Evolutionary conservation across 2,113 vertebrate species (phyloP).

Genomic region (Nettapus auritus): DNA sequence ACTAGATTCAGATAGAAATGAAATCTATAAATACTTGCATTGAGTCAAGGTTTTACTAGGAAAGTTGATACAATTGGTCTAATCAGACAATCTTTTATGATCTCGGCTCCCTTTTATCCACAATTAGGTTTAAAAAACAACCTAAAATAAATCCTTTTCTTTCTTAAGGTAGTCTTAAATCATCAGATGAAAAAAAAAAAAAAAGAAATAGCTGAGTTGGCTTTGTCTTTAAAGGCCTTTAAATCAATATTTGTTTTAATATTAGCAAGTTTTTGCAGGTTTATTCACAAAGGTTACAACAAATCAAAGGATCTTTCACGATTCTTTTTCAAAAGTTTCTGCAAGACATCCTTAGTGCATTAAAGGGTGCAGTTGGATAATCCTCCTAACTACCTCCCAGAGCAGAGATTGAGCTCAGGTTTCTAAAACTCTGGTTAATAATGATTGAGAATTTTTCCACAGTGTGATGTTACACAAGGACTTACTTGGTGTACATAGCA

Average conservation of each 20-base stretch:
- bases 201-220: background rate
- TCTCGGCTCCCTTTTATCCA: background rate
- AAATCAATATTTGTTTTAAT: constrained; percentile 23
- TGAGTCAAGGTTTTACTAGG: background rate
- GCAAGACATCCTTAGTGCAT: background rate
- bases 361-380: background rate
- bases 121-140: background rate
- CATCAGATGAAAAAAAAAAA: background rate
- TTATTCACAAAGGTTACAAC: constrained; percentile 19
- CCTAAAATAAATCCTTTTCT: background rate
- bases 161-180: background rate
- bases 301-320: constrained; percentile 33
- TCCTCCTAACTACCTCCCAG: background rate
- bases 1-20: background rate
- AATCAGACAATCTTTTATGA: background rate
- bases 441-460: background rate
- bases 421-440: constrained; percentile 8
- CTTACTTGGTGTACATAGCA: accelerated
- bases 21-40: background rate
- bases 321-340: constrained; percentile 23
- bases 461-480: accelerated
- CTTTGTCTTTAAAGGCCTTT: constrained; percentile 14
- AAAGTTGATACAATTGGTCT: background rate
- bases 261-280: constrained; percentile 15
- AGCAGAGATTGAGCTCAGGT: background rate